Evolutionary conservation across 2,797 vertebrate genomes (phyloP).

Genomic region (Schizopygopsis pylzovi): DNA sequence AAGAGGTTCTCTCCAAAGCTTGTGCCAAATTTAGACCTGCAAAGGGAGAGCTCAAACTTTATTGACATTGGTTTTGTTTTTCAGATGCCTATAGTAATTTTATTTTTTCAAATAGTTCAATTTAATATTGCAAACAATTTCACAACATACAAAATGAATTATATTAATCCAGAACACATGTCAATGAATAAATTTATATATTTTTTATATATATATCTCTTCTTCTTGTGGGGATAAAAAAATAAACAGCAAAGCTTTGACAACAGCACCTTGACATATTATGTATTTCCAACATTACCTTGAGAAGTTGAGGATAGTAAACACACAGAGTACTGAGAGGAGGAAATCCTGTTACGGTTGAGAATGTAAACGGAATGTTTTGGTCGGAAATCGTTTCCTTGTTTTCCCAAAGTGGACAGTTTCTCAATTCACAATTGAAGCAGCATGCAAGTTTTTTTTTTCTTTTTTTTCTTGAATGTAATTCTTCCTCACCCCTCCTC

Average conservation of each 20-base stretch:
- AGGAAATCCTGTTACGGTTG: slow-evolving; percentile 94
- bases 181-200: slow-evolving; percentile 82
- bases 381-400: slow-evolving; percentile 87
- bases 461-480: slow-evolving; percentile 77
- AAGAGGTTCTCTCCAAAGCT: slow-evolving; percentile 40
- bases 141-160: slow-evolving; percentile 96
- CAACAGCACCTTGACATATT: slow-evolving; percentile 99
- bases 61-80: slow-evolving; percentile 86
- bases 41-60: slow-evolving; percentile 81
- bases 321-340: slow-evolving; percentile 97
- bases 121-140: slow-evolving; percentile 98
- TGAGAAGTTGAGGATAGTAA: slow-evolving; percentile 99
- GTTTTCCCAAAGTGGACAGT: slow-evolving; percentile 91
- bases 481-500: slow-evolving; percentile 76
- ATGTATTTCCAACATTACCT: slow-evolving; percentile 99
- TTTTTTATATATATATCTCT: slow-evolving; percentile 74
- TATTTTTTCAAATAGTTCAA: slow-evolving; percentile 95
- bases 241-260: slow-evolving; percentile 98
- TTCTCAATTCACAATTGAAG: slow-evolving; percentile 99
- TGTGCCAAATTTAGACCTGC: slow-evolving; percentile 65
- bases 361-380: slow-evolving; percentile 99
- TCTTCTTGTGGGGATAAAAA: slow-evolving; percentile 89
- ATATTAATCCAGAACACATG: slow-evolving; percentile 90
- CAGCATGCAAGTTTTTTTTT: slow-evolving; percentile 98
- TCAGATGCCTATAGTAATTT: slow-evolving; percentile 93